Base-by-base conservation (phyloP, 2,797 vertebrate species). In the Buphagus erythrorhynchus region DNA sequence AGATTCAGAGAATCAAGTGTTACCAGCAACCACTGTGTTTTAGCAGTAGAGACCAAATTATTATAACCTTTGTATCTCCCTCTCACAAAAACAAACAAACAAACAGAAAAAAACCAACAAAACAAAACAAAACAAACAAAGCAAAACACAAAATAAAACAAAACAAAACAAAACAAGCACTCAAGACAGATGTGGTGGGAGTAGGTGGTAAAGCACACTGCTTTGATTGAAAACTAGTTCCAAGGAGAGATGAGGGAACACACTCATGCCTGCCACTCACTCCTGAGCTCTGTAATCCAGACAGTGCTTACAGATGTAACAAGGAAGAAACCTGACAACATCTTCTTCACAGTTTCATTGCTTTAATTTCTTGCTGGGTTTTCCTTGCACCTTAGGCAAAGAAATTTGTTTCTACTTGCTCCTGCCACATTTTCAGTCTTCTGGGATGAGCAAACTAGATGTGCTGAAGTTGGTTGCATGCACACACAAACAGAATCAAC, bases 81-180 rank as follows among this genome's bases (percentile, higher is more conserved):
- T 67, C n/a, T 33, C 13, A 24, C 15, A 83, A 63, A 62, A 49
- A 3, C 3, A 16, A 49, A 15, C 13, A 35, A 43, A 36, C 10
- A 46, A 55, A 48, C 4, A 24, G 36, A 54, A 36, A 35, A 35
- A 46, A 38, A 16, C 18, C 36, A 31, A 26, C 13, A 25, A 46
- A 31, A 2, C 5, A 2, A 15, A n/a, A 18, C 43, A 35, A 45
- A 36, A 16, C 17, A n/a, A 31, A 31, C 12, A 25, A 45, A 31
- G 2, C 5, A 2, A 15, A n/a, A 18, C 43, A 14, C 14, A 35
- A 46, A n/a, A 4, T 3, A 2, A 12, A 33, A 24, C 22, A 16
- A 13, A 16, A 43, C 6, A 15, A 52, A 19, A 15, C 11, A 48
- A 36, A 74, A 57, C n/a, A 58, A 79, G 4, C 9, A 46, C 5